These are phyloP conservation scores for Paedocypris sp. DNA, from an alignment of 2,113 vertebrate genomes.

Conservation along the genomic window DNA sequence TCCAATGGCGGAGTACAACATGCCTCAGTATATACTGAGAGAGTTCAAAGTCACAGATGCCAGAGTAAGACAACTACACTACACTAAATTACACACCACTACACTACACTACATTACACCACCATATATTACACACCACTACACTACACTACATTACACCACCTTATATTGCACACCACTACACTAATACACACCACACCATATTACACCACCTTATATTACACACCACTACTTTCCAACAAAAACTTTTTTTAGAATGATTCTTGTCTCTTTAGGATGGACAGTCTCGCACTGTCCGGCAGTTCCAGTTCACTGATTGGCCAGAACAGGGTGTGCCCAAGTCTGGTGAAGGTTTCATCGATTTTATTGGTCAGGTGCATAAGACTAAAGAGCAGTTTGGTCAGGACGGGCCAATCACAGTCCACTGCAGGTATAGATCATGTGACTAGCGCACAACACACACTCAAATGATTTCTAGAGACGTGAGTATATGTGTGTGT, in stretches of 20 bases:
- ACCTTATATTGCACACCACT: no score
- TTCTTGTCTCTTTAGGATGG: constrained; percentile 48
- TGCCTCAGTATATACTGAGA: constrained; percentile 67
- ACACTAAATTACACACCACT: neutral
- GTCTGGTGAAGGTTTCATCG: constrained; percentile 66
- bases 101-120: no score
- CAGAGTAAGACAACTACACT: constrained; percentile 45
- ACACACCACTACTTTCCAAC: neutral
- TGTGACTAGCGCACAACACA: neutral
- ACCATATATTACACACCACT: no score
- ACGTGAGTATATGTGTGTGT: neutral
- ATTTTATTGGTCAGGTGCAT: constrained; percentile 67
- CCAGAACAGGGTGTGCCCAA: constrained; percentile 69
- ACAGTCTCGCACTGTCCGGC: constrained; percentile 63
- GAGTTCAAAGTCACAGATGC: constrained; percentile 68
- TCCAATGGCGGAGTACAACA: constrained; percentile 69
- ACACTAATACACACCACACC: neutral
- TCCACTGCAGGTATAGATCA: constrained; percentile 60
- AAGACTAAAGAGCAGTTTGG: constrained; percentile 70
- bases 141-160: neutral
- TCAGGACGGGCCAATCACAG: constrained; percentile 64
- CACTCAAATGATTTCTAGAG: neutral
- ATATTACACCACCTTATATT: neutral
- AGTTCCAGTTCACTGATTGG: constrained; percentile 70
- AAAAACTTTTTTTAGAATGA: neutral